A percentile compares a stretch with the other conserved stretches of the same genome.
phyloP scores from a whole-genome alignment of 2,888 invertebrate species.

The Selenia dentaria region DNA sequence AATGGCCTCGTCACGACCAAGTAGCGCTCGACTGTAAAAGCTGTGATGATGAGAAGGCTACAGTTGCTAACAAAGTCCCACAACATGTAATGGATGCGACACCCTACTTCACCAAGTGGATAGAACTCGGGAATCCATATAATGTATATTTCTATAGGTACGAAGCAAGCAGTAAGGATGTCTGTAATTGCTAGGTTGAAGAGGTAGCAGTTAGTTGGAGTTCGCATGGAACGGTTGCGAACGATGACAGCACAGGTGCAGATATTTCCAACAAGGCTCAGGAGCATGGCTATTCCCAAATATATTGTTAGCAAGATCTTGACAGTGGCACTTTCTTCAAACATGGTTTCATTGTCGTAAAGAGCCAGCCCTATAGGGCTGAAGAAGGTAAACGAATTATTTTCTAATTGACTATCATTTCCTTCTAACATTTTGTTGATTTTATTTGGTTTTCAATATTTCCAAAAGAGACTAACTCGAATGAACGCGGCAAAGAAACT shows the following conservation, averaged over 20 bases:
- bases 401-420: constrained; percentile 46
- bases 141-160: constrained; percentile 92
- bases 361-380: constrained; percentile 65
- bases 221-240: constrained; percentile 90
- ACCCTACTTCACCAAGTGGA: constrained; percentile 90
- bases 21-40: constrained; percentile 94
- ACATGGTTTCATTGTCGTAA: constrained; percentile 51
- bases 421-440: constrained; percentile 28
- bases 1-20: constrained; percentile 94
- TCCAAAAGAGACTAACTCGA: constrained; percentile 34
- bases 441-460: background rate
- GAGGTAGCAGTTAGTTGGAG: constrained; percentile 92
- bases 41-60: constrained; percentile 93
- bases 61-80: constrained; percentile 93
- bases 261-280: constrained; percentile 90
- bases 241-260: constrained; percentile 91
- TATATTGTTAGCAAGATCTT: constrained; percentile 77
- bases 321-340: constrained; percentile 84
- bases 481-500: constrained; percentile 47
- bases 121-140: constrained; percentile 91
- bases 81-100: constrained; percentile 89
- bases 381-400: constrained; percentile 61
- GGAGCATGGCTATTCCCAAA: constrained; percentile 86
- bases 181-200: constrained; percentile 92
- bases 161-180: constrained; percentile 87